Base-by-base conservation (phyloP, 1,140 invertebrate genomes). In the Branchinecta lindahli region DNA sequence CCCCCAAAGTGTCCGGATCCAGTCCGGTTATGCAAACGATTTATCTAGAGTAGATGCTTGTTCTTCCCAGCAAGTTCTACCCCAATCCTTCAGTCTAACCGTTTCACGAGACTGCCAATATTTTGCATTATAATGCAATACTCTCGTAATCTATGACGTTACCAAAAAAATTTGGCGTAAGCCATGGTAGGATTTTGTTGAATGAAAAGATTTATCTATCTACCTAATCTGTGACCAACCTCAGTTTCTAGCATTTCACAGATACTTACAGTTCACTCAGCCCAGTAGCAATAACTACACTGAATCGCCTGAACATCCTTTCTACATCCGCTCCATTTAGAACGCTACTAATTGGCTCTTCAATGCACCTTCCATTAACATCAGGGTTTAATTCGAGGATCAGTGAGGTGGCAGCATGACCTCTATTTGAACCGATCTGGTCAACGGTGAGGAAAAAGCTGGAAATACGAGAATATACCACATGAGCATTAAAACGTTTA, bases 371-470 rank as follows among this genome's bases (percentile, higher is more conserved):
- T 7, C 94, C 94, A 76, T 86, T 84, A 0, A 96, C 94, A 79
- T 96, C 94, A 21, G 88, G 85, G 84, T 98, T 98, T 69, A 98
- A 80, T 80, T 98, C 94, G 71, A 91, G 80, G 45, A 98, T 79
- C 66, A 92, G 81, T 73, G 91, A 85, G 67, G 89, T 88, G 6
- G 90, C 86, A 70, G 89, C 85, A 75, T 91, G 84, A 0, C 91
- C 94, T 79, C 94, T 84, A 20, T 89, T 88, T 77, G 88, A 84
- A 0, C 91, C 91, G 74, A 91, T 79, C 74, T 84, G 87, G 12
- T 88, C 86, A 72, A 82, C 77, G 77, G 93, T 89, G 76, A 96
- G 78, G 78, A 96, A 96, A 76, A 96, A 96, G 78, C 90, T 92
- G 77, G 46, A 80, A 77, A 77, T 76, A 72, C 73, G 72, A 70